Base-by-base conservation (phyloP, 2,797 vertebrate species). In the Selene dorsalis region DNA sequence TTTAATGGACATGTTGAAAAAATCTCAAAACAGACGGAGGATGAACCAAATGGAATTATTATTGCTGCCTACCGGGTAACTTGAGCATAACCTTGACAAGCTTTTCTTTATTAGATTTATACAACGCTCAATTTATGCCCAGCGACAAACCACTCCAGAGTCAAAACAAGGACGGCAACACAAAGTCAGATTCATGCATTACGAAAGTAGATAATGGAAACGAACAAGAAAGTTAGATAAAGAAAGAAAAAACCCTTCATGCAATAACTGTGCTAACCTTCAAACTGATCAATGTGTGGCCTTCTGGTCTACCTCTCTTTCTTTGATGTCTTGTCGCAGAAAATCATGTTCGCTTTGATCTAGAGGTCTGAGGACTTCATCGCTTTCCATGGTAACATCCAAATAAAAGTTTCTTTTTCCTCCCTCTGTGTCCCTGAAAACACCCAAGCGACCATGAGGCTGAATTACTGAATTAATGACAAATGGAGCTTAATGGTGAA, bases 301-400 rank as follows among this genome's bases (percentile, higher is more conserved):
- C 63, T 55, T 60, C 62, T 22, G 24, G 30, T 59, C 43, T 22
- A 64, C 24, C 47, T 62, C 38, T 77, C 43, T 20, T 13, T 48
- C 59, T 77, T 50, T 41, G 39, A 71, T 26, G 35, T 62, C 22
- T 50, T 57, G 61, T 75, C 65, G 66, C n/a, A 41, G 53, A 78
- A 79, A 75, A 83, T 63, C 55, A 38, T 39, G 26, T 69, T 77
- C 24, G 47, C 64, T 75, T 62, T 55, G 56, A 66, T 72, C 45
- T 30, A 41, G 60, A 6, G 39, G 62, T 66, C 56, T 75, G 63
- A 71, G 35, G 41, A 79, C 24, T 69, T 69, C 22, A 39, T 76
- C 68, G 47, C 79, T 87, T 86, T 83, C 85, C 72, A 81, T 79
- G 63, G 85, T 28, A 79, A 87, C 20, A 0, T 16, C 28, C 0